phyloP scores from a whole-genome alignment of 2,888 invertebrate genomes.

The Osmoderma eremita region DNA sequence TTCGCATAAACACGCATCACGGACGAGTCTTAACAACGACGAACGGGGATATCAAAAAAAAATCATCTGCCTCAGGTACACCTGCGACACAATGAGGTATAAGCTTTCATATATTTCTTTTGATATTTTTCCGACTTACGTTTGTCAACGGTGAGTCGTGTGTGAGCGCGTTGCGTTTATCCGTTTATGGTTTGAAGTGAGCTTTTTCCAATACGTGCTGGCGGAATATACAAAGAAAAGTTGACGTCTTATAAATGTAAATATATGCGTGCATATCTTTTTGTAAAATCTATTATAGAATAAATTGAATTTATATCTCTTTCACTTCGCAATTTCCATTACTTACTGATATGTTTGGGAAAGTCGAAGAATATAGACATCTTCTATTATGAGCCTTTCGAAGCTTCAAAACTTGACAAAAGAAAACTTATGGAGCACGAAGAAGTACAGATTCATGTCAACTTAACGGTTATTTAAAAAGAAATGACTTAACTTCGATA shows the following conservation, averaged over 20 bases:
- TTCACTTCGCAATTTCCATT: too few relatives aligned
- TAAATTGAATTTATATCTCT: too few relatives aligned
- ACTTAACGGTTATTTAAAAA: too few relatives aligned
- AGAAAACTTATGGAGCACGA: too few relatives aligned
- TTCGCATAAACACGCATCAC: constrained; percentile 2
- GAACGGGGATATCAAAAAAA: constrained; percentile 22
- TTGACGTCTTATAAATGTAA: constrained; percentile 13
- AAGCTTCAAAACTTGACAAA: too few relatives aligned
- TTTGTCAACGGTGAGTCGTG: constrained; percentile 23
- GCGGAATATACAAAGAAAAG: constrained; percentile 1
- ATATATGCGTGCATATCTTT: neutral
- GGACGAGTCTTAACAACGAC: constrained; percentile 14
- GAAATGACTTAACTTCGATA: too few relatives aligned
- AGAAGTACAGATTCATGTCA: too few relatives aligned
- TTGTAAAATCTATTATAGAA: neutral
- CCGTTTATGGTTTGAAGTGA: constrained; percentile 20
- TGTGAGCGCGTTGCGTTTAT: constrained; percentile 10
- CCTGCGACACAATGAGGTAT: constrained; percentile 27
- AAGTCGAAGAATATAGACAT: too few relatives aligned
- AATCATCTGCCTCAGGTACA: constrained; percentile 20
- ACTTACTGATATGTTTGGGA: too few relatives aligned
- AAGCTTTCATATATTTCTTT: constrained; percentile 20
- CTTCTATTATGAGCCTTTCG: neutral
- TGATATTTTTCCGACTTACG: constrained; percentile 28
- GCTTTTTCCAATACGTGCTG: constrained; percentile 5